These are phyloP conservation scores for Athrips mouffetella DNA, from an alignment of 2,888 invertebrate species.

Conservation along the genomic window DNA sequence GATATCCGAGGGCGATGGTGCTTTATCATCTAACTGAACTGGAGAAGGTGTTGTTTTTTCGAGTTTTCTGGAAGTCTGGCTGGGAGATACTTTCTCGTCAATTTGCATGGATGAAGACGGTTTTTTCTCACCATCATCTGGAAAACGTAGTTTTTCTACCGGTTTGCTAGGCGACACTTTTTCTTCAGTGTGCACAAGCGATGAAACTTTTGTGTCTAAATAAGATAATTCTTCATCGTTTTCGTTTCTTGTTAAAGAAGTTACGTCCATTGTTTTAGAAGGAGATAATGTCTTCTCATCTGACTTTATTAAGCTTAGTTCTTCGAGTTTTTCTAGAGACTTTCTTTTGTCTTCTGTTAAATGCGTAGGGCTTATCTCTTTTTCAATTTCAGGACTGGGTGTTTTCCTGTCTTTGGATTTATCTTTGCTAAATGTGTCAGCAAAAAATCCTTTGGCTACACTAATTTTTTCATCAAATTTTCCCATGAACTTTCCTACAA, in stretches of 20 bases:
- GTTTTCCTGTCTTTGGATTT: constrained; percentile 8
- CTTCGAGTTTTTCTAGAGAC: no score
- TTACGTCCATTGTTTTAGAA: no score
- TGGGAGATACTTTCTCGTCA: not conserved
- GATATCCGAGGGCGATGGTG: not conserved
- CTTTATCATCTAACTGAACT: constrained; percentile 7
- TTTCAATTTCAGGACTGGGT: constrained; percentile 7
- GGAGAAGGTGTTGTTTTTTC: constrained; percentile 13
- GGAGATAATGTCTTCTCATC: not conserved
- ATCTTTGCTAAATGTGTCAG: constrained; percentile 30
- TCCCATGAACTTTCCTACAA: constrained; percentile 40
- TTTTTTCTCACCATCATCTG: constrained; percentile 6
- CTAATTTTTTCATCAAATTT: constrained; percentile 44
- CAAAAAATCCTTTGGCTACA: constrained; percentile 41
- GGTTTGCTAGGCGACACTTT: not conserved
- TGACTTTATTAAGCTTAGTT: not conserved
- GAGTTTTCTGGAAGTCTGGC: constrained; percentile 13
- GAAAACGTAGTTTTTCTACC: constrained; percentile 16
- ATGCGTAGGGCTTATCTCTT: not conserved
- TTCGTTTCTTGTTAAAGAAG: no score
- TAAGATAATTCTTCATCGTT: constrained; percentile 21
- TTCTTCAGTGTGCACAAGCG: not conserved
- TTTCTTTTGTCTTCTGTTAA: not conserved
- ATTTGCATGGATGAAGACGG: not conserved
- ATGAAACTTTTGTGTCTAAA: not conserved